A percentile compares a stretch with the other conserved stretches of the same genome.
phyloP scores from a whole-genome alignment of 1,140 invertebrate genomes.

The Lasaia peninsularis region DNA sequence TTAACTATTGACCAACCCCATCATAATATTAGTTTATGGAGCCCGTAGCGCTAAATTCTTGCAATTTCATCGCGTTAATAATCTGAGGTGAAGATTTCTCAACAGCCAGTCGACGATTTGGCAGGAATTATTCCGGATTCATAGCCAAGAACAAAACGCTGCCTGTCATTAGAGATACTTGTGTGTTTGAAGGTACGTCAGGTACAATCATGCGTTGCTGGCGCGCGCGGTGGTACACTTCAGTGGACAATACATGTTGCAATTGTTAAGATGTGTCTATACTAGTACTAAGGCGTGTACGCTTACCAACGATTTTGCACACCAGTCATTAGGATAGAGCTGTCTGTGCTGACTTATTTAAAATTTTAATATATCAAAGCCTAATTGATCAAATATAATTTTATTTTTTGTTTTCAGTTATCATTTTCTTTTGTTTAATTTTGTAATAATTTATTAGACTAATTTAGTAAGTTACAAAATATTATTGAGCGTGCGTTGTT shows the following conservation, averaged over 20 bases:
- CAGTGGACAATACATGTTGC: constrained; percentile 9
- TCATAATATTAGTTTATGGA: not conserved
- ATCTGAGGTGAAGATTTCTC: constrained; percentile 5
- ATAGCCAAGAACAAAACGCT: constrained; percentile 15
- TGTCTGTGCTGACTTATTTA: too few relatives aligned
- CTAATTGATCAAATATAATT: too few relatives aligned
- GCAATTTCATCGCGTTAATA: constrained; percentile 8
- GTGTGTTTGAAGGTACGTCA: constrained; percentile 14
- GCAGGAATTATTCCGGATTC: constrained; percentile 15
- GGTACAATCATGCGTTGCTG: constrained; percentile 7
- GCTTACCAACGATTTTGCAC: too few relatives aligned
- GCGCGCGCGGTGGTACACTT: constrained; percentile 3
- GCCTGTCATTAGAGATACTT: constrained; percentile 9
- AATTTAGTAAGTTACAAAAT: too few relatives aligned
- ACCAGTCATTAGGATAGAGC: too few relatives aligned
- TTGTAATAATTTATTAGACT: too few relatives aligned
- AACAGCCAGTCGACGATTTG: constrained; percentile 11
- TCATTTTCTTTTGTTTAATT: too few relatives aligned
- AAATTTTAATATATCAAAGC: too few relatives aligned
- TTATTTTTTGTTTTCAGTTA: too few relatives aligned
- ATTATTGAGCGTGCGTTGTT: too few relatives aligned
- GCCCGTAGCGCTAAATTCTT: constrained; percentile 2
- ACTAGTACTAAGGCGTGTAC: too few relatives aligned
- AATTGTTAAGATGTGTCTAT: not conserved
- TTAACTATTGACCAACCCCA: not conserved